Conservation (phyloP, 1,140 invertebrate genomes). For the Hydropsyche tenuis region DNA sequence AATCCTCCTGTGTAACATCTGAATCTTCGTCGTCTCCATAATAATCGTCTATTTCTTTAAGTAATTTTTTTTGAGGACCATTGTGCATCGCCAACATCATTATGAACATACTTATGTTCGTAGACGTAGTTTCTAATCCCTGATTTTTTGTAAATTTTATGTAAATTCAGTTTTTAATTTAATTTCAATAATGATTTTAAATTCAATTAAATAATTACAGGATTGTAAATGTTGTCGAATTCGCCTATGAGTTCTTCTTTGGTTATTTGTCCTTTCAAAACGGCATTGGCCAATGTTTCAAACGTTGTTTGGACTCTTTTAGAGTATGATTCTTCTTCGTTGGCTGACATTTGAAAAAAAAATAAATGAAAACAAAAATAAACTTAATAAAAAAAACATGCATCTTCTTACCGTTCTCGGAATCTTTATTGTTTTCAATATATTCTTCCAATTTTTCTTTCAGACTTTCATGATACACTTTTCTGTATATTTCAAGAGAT, state of each 20-base stretch:
- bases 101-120: background rate
- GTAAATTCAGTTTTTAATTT: no score
- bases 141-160: background rate
- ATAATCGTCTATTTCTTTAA: slow-evolving; percentile 19
- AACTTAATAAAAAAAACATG: no score
- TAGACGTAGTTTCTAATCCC: slow-evolving; percentile 17
- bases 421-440: no score
- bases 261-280: background rate
- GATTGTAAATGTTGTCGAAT: slow-evolving; percentile 19
- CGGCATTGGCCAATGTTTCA: background rate
- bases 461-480: background rate
- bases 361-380: no score
- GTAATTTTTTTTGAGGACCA: background rate
- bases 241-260: background rate
- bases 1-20: background rate
- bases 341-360: no score
- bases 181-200: no score
- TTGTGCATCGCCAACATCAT: slow-evolving; percentile 32
- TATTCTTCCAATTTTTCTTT: slow-evolving; percentile 8
- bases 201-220: slow-evolving; percentile 5
- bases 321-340: no score
- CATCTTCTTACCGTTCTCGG: no score
- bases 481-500: background rate
- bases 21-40: background rate
- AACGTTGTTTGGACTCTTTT: background rate